These are phyloP conservation scores for Pachycephala philippinensis DNA, from an alignment of 2,113 vertebrate species.

Conservation along the genomic window DNA sequence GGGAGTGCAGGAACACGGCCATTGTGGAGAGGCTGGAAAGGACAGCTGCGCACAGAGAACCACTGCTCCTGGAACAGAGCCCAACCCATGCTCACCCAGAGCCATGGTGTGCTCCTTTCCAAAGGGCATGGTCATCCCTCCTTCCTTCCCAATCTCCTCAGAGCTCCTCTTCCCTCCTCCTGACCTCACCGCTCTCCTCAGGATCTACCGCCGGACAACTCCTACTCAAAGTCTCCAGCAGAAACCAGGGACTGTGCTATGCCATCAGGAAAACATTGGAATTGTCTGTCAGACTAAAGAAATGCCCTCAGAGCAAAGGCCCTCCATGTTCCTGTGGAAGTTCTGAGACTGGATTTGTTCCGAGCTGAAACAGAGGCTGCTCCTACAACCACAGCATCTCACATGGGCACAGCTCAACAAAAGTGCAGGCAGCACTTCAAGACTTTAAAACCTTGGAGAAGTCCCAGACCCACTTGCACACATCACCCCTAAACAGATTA, in stretches of 20 bases:
- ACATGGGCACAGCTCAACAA: neutral
- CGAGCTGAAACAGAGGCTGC: neutral
- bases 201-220: neutral
- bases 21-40: neutral
- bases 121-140: neutral
- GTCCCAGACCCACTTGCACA: neutral
- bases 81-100: neutral
- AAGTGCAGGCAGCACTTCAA: neutral
- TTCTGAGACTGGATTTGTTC: neutral
- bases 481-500: neutral
- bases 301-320: neutral
- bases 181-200: no score
- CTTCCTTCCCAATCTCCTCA: no score
- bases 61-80: neutral
- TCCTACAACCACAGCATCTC: neutral
- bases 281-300: no score
- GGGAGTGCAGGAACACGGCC: neutral
- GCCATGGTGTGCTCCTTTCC: neutral
- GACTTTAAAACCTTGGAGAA: neutral
- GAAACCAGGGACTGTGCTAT: neutral
- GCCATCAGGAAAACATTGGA: neutral
- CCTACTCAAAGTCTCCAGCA: neutral
- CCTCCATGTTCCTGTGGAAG: no score
- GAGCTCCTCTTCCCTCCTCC: neutral
- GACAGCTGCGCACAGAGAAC: fast-evolving